Evolutionary conservation across 2,797 vertebrate species (phyloP).

Genomic region (Pangasius krempfi): DNA sequence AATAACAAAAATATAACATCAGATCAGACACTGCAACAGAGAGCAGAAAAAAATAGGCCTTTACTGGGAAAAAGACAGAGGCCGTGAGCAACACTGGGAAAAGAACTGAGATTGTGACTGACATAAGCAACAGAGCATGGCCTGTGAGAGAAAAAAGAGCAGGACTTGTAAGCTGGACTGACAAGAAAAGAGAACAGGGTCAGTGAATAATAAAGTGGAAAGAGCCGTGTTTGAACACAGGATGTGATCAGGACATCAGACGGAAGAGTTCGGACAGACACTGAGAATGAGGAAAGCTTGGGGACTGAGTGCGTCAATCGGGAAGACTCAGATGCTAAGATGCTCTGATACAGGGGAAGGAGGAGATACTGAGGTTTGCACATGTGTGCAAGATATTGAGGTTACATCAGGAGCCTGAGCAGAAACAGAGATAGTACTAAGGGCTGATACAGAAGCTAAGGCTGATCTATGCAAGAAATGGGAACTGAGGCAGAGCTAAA

Average conservation of each 20-base stretch:
- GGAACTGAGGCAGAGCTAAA: constrained; percentile 9
- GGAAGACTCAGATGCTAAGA: neutral
- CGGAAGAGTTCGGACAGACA: neutral
- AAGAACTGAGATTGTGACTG: constrained; percentile 10
- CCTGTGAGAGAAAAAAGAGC: constrained; percentile 4
- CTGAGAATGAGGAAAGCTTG: neutral
- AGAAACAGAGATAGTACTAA: constrained; percentile 12
- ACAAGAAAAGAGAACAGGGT: constrained; percentile 15
- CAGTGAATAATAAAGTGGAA: constrained; percentile 18
- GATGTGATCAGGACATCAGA: constrained; percentile 6
- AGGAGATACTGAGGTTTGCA: neutral
- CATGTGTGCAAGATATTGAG: neutral
- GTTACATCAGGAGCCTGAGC: constrained; percentile 8
- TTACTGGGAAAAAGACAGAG: neutral
- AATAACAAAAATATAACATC: neutral
- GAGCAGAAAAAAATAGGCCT: neutral
- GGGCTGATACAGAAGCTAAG: constrained; percentile 8
- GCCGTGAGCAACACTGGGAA: neutral
- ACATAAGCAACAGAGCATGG: constrained; percentile 22
- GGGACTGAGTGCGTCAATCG: neutral
- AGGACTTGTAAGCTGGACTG: neutral
- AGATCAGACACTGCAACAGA: neutral
- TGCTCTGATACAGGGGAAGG: neutral
- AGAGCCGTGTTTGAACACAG: neutral
- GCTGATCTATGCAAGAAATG: neutral